Conservation (phyloP, 2,888 invertebrate species). For the Drosophila meridionalis region DNA sequence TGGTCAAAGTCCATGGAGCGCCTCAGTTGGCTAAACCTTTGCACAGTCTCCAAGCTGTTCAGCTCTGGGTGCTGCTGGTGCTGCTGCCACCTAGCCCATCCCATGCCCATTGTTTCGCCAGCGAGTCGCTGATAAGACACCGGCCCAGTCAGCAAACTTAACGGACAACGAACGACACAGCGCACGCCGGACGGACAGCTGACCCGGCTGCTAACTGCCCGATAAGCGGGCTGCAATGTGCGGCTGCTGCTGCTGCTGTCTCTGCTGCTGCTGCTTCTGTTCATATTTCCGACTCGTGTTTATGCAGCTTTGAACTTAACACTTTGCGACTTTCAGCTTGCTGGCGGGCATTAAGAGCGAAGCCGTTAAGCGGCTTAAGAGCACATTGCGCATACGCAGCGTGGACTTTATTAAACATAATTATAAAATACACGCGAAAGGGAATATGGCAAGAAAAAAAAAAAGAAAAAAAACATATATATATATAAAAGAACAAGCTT, state of each 20-base stretch:
- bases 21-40: conserved; percentile 35
- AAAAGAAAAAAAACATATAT: background rate
- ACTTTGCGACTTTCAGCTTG: conserved; percentile 52
- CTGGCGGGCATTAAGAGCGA: conserved; percentile 45
- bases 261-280: conserved; percentile 18
- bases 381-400: conserved; percentile 52
- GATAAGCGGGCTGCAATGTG: conserved; percentile 47
- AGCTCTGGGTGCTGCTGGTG: conserved; percentile 5
- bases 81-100: conserved; percentile 6
- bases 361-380: conserved; percentile 70
- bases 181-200: conserved; percentile 23
- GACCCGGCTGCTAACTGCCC: conserved; percentile 60
- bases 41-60: conserved; percentile 28
- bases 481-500: background rate
- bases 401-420: conserved; percentile 68
- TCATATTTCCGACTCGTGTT: conserved; percentile 66
- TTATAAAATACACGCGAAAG: conserved; percentile 46
- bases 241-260: conserved; percentile 6
- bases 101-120: conserved; percentile 40
- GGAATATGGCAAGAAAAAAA: background rate
- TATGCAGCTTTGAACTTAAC: conserved; percentile 72
- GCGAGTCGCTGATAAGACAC: conserved; percentile 45
- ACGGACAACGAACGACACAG: conserved; percentile 15
- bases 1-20: conserved; percentile 14
- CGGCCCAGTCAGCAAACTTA: conserved; percentile 42